Base-by-base conservation (phyloP, 2,797 vertebrate species). In the Columba guinea region DNA sequence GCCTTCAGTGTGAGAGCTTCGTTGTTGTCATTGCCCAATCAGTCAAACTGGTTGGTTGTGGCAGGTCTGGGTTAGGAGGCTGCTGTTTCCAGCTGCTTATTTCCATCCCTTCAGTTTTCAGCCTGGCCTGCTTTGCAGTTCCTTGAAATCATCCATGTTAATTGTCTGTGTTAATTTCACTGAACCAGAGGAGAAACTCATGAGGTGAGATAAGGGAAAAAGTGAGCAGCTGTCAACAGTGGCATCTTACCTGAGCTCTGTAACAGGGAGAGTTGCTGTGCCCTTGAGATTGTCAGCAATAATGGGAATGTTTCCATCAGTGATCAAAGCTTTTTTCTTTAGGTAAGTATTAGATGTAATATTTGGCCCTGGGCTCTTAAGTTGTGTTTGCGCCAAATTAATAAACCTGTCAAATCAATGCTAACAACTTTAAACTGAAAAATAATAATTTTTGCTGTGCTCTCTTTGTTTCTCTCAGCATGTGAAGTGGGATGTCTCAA, bases 41-140 rank as follows among this genome's bases (percentile, higher is more conserved):
- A 75, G 62, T 34, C 34, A 21, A 51, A 56, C 41, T 52, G 35
- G 60, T 51, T 0, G 0, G 41, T 65, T 7, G 1, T 48, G 89
- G 53, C 80, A 88, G 83, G 92, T 95, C 70, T 73, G 69, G 90
- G 90, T 93, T 94, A 93, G 85, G 77, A 95, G 83, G 80, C 83
- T 94, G 80, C 85, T 87, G 58, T 60, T 92, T 83, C 75, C 84
- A 77, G 78, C 64, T 91, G 75, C 75, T 85, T 41, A 11, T 84
- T 93, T 44, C 55, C 12, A 78, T 32, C 41, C 91, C 34, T 49
- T 85, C 51, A 44, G 41, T 77, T 81, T n/a, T 12, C 79, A 34
- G 63, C 10, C 51, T 60, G 35, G 37, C 37, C 85, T 82, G 88
- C 67, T 75, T 68, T 3, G 8, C 56, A 34, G 77, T 55, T 78